Base-by-base conservation (phyloP, 2,888 invertebrate species). In the Leptinotarsa peninsularis region DNA sequence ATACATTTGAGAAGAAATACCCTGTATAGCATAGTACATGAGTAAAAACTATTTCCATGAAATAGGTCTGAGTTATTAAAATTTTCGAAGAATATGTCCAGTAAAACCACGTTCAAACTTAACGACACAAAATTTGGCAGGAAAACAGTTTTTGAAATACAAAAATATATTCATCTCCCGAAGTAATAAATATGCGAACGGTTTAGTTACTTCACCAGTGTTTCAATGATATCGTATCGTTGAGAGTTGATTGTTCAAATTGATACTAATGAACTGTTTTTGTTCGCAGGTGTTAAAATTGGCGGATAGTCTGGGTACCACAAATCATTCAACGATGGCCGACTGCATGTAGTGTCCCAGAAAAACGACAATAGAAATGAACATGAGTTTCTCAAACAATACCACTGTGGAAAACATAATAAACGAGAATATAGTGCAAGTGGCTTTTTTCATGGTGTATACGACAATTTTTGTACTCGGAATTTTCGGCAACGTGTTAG, bases 381-480 rank as follows among this genome's bases (percentile, higher is more conserved):
- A 77, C 63, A 73, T 76, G 69, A 69, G 49, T 33, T 67, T 67
- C 49, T 49, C 74, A 17, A 80, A 78, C 27, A 80, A 76, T 23
- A 76, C 76, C 7, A 75, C 75, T 50, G 77, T 71, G 23, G 79
- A 79, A 74, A 83, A 85, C 76, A 84, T 93, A 58, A 93, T 93
- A 76, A 91, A 93, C 79, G 90, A 92, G 78, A 90, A 91, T 78
- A 87, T 91, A 1, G 93, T 95, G 4, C 95, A 95, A 89, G 91
- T 93, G 15, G 88, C 93, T 67, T 95, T 96, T 86, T 94, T 93
- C 83, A 89, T 93, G 74, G 89, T 96, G 77, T 98, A 98, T 88
- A 92, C 93, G 10, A 90, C 92, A 17, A 96, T 98, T 79, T 99
- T 98, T 87, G 91, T 96, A 0, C 90, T 97, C 63, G 99, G 99